phyloP scores from a whole-genome alignment of 1,140 invertebrate species.

The Heliconius hermathena region DNA sequence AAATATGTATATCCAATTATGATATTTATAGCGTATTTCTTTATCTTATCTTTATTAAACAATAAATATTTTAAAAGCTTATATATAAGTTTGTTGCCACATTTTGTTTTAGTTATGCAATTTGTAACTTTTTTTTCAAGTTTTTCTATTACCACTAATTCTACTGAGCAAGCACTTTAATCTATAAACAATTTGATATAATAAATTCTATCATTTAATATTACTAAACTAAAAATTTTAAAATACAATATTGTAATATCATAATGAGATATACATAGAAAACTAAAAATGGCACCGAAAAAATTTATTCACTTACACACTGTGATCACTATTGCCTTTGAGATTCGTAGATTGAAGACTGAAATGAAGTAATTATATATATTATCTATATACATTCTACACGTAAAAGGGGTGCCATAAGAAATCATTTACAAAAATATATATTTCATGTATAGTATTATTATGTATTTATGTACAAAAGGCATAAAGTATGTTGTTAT shows the following conservation, averaged over 20 bases:
- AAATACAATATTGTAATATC: conserved; percentile 23
- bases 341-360: conserved; percentile 78
- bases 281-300: conserved; percentile 30
- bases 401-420: conserved; percentile 56
- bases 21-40: background rate
- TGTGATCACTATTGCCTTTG: conserved; percentile 75
- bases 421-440: conserved; percentile 38
- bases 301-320: conserved; percentile 43
- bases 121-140: background rate
- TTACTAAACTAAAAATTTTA: background rate
- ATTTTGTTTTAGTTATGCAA: too few species aligned
- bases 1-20: background rate
- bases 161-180: too few species aligned
- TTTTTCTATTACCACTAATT: too few species aligned
- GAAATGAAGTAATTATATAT: conserved; percentile 60
- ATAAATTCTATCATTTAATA: background rate
- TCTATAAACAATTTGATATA: too few species aligned
- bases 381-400: conserved; percentile 42
- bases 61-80: too few species aligned
- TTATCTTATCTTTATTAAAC: background rate
- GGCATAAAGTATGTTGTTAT: conserved; percentile 14
- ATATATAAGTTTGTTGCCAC: too few species aligned
- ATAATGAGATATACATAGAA: conserved; percentile 22
- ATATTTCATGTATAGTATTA: conserved; percentile 35
- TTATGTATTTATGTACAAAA: conserved; percentile 39